Evolutionary conservation across 2,888 invertebrate genomes (phyloP), one percentile per base, ranked within the genome.

Genomic region (Pyrgus malvae): DNA sequence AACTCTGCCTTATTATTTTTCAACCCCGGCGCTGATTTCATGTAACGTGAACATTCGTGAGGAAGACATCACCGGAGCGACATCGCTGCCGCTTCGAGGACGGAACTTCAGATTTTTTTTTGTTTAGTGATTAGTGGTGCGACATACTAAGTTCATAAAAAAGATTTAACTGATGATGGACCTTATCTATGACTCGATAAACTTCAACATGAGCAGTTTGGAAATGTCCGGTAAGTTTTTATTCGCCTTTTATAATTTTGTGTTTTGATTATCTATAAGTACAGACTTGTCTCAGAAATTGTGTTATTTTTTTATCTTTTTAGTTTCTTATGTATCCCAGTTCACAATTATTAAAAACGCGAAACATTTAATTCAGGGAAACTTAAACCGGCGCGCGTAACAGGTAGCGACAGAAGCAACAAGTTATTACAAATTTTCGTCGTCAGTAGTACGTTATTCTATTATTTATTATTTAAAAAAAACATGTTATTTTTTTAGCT

Each of bases 31-130:
- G 65, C 67, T 76, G 81, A 80, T 80, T 80, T 67, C 61, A 61
- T 57, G 59, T 72, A 71, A 71, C 77, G 74, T 73, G 65, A 76
- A 66, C 80, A 80, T 76, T 80, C 74, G 64, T 51, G 50, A 65
- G 61, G 60, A 62, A 59, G 71, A 61, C 65, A 62, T 63, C 69
- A 69, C 65, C 64, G 64, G 67, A 55, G 65, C 61, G 51, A 64
- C 67, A 67, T 63, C 64, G 56, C 64, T 45, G 9, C 25, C 50
- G 50, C 42, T 33, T 33, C 25, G n/a, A 6, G 19, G 27, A n/a
- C 31, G 38, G 38, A 31, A 21, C 37, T 19, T 14, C 21, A 31
- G 38, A 53, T 21, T 17, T 16, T 37, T 35, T 9, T 21, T 41
- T 16, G 42, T 54, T 19, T 41, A 1, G 46, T 41, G 48, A 31